Conservation (phyloP, 1,140 invertebrate genomes). For the Eumaeus atala region DNA sequence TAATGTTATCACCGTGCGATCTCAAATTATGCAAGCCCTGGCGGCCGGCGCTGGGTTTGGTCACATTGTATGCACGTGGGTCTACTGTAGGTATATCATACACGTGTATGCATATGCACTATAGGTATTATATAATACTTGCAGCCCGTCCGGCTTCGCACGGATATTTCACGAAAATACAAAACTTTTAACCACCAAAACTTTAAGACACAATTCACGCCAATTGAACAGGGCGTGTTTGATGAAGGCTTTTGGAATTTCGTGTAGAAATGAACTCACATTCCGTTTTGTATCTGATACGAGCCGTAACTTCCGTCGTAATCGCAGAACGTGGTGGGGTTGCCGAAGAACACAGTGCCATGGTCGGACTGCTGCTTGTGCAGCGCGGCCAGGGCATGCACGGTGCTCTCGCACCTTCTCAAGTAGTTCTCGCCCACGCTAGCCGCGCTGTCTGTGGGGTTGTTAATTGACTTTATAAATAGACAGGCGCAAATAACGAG, state of each 20-base stretch:
- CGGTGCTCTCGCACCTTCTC: conserved; percentile 76
- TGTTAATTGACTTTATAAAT: neutral
- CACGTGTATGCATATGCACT: too few relatives aligned
- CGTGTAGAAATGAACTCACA: conserved; percentile 47
- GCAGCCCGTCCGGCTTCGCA: too few relatives aligned
- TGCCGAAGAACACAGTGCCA: conserved; percentile 64
- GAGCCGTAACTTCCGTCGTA: conserved; percentile 76
- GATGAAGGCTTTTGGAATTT: neutral
- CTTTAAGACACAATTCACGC: too few relatives aligned
- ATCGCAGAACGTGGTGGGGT: conserved; percentile 70
- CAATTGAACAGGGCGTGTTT: too few relatives aligned
- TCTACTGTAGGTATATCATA: neutral
- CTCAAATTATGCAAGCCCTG: conserved; percentile 5
- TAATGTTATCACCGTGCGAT: conserved; percentile 1
- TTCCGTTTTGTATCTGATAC: conserved; percentile 68
- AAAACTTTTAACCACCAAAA: too few relatives aligned
- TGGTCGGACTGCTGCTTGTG: conserved; percentile 67
- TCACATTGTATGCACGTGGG: conserved; percentile 6
- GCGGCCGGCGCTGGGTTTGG: neutral
- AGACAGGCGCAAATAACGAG: neutral
- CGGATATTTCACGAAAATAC: too few relatives aligned
- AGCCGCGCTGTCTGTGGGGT: conserved; percentile 47
- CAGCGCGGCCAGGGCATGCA: conserved; percentile 63
- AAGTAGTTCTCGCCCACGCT: conserved; percentile 72
- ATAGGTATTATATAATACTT: too few relatives aligned